Conservation (phyloP, 2,113 vertebrate genomes). For the Pleuronectes platessa region DNA sequence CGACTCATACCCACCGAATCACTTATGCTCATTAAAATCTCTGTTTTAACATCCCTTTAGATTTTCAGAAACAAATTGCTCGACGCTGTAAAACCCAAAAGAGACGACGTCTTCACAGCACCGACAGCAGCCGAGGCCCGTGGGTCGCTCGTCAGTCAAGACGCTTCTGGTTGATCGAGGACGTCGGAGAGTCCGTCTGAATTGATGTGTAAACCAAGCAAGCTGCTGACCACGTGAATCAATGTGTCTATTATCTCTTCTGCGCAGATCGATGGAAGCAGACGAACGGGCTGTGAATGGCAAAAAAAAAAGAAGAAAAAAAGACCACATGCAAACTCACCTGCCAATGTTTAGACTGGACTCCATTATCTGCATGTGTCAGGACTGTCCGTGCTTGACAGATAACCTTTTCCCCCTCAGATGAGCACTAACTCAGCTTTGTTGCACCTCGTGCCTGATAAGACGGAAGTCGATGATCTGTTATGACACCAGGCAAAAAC, state of each 20-base stretch:
- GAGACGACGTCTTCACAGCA: neutral
- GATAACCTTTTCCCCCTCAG: slow-evolving; percentile 29
- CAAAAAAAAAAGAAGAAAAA: slow-evolving; percentile 24
- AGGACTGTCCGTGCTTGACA: slow-evolving; percentile 37
- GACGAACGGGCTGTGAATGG: slow-evolving; percentile 61
- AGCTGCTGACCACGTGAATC: slow-evolving; percentile 75
- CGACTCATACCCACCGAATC: too few species aligned
- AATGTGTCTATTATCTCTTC: slow-evolving; percentile 79
- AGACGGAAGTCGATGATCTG: neutral
- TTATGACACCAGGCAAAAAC: neutral
- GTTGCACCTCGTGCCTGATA: slow-evolving; percentile 3
- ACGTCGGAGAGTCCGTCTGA: slow-evolving; percentile 61
- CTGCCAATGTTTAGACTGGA: slow-evolving; percentile 10
- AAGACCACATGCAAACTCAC: slow-evolving; percentile 18
- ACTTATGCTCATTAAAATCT: too few species aligned
- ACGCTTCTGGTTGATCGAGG: slow-evolving; percentile 55
- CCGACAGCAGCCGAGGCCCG: slow-evolving; percentile 4
- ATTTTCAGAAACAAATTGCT: slow-evolving; percentile 17
- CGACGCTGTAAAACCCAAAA: neutral
- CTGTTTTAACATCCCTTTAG: neutral
- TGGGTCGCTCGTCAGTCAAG: slow-evolving; percentile 37
- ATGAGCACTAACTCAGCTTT: slow-evolving; percentile 19
- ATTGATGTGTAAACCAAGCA: slow-evolving; percentile 73
- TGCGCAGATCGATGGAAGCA: slow-evolving; percentile 66
- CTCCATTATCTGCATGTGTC: slow-evolving; percentile 36